Evolutionary conservation across 2,888 invertebrate species (phyloP).

Genomic region (Tetragonula carbonaria): DNA sequence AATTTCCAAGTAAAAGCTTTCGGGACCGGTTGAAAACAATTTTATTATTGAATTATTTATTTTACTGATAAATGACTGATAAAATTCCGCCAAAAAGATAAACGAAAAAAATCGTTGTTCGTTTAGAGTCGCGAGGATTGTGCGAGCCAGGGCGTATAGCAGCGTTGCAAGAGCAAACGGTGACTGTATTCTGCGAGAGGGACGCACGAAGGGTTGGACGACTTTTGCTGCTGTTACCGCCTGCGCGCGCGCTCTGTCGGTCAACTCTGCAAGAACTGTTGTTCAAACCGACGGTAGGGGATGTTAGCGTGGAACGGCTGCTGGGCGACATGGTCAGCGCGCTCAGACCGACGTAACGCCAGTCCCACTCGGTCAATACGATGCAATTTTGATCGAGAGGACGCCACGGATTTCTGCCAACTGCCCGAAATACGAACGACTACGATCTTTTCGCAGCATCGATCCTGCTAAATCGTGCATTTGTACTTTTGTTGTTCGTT

Average conservation of each 20-base stretch:
- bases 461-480: not conserved
- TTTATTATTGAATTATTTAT: too few species aligned
- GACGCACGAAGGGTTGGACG: conserved; percentile 90
- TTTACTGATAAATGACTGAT: too few species aligned
- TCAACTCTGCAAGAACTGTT: conserved; percentile 88
- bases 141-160: conserved; percentile 87
- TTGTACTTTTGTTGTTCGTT: not conserved
- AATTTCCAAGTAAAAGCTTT: too few species aligned
- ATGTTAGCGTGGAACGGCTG: conserved; percentile 89
- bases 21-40: too few species aligned
- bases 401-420: not conserved
- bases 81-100: too few species aligned
- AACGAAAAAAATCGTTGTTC: not conserved
- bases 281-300: conserved; percentile 91
- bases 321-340: conserved; percentile 87
- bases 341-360: conserved; percentile 74
- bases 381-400: not conserved
- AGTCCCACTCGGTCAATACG: conserved; percentile 38
- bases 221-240: conserved; percentile 90
- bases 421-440: not conserved
- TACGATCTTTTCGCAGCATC: not conserved
- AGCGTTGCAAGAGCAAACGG: conserved; percentile 92
- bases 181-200: conserved; percentile 91
- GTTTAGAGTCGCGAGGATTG: conserved; percentile 87
- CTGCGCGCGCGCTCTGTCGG: conserved; percentile 86